Evolutionary conservation across 2,797 vertebrate genomes (phyloP).

Genomic region (Myotis pilosus): DNA sequence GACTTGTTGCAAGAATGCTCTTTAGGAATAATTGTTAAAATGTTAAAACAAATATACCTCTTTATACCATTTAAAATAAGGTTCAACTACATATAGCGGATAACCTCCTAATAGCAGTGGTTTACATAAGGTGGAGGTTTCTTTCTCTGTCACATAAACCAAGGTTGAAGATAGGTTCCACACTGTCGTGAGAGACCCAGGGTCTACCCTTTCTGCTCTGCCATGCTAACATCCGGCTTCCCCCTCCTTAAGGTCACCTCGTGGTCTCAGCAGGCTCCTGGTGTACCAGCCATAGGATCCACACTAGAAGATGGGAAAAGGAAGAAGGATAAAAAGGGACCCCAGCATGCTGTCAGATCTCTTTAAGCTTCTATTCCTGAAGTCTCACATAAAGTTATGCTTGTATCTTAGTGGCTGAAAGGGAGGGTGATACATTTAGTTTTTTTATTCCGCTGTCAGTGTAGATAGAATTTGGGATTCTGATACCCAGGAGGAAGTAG

Average conservation of each 20-base stretch:
- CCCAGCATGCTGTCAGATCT: not conserved
- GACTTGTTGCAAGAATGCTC: not conserved
- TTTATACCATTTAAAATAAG: not conserved
- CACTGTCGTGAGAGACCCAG: not conserved
- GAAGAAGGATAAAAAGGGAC: not conserved
- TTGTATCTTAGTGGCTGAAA: not conserved
- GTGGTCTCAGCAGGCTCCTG: not conserved
- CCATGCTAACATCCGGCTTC: not conserved
- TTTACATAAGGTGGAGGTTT: not conserved
- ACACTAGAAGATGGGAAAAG: not conserved
- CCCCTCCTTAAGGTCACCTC: not conserved
- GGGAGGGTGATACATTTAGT: not conserved
- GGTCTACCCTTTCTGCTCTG: not conserved
- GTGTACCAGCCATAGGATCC: not conserved
- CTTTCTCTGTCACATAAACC: not conserved
- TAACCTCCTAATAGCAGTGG: not conserved
- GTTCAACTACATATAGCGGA: not conserved
- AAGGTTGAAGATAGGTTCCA: not conserved
- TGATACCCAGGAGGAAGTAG: not conserved
- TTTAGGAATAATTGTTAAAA: not conserved
- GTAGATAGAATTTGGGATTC: not conserved
- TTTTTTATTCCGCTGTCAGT: not conserved
- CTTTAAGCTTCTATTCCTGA: not conserved
- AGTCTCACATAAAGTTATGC: not conserved
- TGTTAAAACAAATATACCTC: not conserved